Conservation (phyloP, 2,113 vertebrate genomes). For the Mus pahari region DNA sequence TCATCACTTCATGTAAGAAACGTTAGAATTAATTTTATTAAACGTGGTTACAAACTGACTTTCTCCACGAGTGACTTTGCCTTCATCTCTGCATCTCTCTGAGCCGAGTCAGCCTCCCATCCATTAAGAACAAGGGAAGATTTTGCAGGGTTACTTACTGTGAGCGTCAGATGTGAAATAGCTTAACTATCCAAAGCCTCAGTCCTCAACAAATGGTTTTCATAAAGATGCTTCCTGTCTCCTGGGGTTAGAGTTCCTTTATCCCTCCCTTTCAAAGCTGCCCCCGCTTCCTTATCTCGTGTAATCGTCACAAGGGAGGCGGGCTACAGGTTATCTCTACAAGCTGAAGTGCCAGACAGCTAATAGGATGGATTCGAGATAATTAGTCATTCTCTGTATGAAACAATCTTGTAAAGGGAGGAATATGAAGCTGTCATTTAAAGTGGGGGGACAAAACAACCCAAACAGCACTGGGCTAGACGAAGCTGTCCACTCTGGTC, state of each 20-base stretch:
- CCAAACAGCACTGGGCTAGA: background rate
- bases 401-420: conserved; percentile 60
- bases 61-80: background rate
- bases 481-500: background rate
- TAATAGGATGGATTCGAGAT: conserved; percentile 67
- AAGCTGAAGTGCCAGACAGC: conserved; percentile 74
- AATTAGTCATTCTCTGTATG: conserved; percentile 68
- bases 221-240: conserved; percentile 24
- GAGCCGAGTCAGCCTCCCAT: conserved; percentile 50
- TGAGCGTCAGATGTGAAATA: conserved; percentile 25
- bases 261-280: conserved; percentile 63
- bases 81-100: background rate
- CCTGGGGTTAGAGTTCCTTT: conserved; percentile 17
- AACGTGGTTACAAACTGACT: conserved; percentile 10
- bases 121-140: background rate
- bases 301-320: conserved; percentile 51
- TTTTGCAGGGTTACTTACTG: background rate
- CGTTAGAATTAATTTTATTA: no score
- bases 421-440: conserved; percentile 22
- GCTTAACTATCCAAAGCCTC: conserved; percentile 30
- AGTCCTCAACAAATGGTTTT: conserved; percentile 61
- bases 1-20: background rate
- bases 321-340: conserved; percentile 71
- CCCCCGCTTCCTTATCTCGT: conserved; percentile 56
- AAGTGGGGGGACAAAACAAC: conserved; percentile 10